These are phyloP conservation scores for Halictus quadricinctus DNA, from an alignment of 2,888 invertebrate species.

Conservation along the genomic window DNA sequence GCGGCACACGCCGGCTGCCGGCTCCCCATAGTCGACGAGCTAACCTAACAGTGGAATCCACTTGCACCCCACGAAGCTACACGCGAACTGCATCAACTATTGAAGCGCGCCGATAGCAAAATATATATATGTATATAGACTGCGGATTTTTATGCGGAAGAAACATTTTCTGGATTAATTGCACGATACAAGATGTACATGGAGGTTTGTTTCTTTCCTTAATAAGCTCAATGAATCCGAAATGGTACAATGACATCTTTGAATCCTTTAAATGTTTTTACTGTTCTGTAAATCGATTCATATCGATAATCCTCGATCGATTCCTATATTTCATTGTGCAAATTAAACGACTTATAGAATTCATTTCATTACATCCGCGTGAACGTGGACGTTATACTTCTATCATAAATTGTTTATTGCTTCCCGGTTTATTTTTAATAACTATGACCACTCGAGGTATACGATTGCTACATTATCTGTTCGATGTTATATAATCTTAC, in stretches of 20 bases:
- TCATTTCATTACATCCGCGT: background rate
- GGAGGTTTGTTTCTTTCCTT: background rate
- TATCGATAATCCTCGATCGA: too few species aligned
- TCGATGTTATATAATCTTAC: background rate
- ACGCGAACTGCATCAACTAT: constrained; percentile 24
- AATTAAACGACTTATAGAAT: background rate
- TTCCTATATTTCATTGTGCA: background rate
- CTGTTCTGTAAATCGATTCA: background rate
- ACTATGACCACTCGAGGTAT: background rate
- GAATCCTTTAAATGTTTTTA: background rate
- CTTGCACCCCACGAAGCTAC: constrained; percentile 42
- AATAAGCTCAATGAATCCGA: background rate
- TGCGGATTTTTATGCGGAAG: background rate
- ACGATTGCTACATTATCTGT: background rate
- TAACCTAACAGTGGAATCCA: constrained; percentile 54
- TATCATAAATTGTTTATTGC: background rate
- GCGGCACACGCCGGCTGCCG: constrained; percentile 68
- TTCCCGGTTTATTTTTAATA: background rate
- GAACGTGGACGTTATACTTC: background rate
- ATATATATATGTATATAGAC: background rate
- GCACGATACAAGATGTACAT: background rate
- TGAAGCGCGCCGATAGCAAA: constrained; percentile 12
- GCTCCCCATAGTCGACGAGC: constrained; percentile 49
- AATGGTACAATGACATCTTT: background rate
- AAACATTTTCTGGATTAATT: background rate